These are phyloP conservation scores for Rostratula benghalensis DNA, from an alignment of 2,113 vertebrate genomes.

Conservation along the genomic window DNA sequence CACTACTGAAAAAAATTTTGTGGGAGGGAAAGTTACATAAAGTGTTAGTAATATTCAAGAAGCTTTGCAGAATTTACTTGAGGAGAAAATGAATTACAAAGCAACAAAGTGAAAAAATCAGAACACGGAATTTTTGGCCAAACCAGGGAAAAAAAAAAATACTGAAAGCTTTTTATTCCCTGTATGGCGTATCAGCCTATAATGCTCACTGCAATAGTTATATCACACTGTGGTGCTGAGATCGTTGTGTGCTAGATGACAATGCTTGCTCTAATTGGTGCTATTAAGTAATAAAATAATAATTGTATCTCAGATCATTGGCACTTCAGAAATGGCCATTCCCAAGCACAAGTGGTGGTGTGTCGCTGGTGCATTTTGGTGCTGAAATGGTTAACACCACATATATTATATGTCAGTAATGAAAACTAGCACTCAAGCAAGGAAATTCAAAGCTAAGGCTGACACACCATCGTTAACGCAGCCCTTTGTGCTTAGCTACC, in stretches of 20 bases:
- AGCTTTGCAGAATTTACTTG: background rate
- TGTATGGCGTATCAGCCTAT: background rate
- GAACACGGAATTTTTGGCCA: background rate
- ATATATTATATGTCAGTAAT: conserved; percentile 60
- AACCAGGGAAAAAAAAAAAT: background rate
- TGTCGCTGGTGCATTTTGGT: background rate
- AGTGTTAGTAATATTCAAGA: background rate
- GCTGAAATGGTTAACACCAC: conserved; percentile 51
- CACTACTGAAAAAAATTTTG: background rate
- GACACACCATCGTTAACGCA: conserved; percentile 64
- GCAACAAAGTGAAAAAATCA: background rate
- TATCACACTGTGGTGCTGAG: conserved; percentile 43
- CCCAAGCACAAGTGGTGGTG: background rate
- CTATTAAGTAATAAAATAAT: conserved; percentile 50
- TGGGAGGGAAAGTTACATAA: background rate
- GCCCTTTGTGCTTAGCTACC: conserved; percentile 68
- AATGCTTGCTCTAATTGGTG: conserved; percentile 45
- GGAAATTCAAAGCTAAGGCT: conserved; percentile 69
- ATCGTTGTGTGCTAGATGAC: conserved; percentile 48
- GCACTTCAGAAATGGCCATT: background rate
- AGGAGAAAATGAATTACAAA: background rate
- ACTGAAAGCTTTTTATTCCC: conserved; percentile 17
- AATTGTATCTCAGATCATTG: conserved; percentile 7
- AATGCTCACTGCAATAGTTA: conserved; percentile 10
- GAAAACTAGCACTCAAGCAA: conserved; percentile 67